phyloP scores from a whole-genome alignment of 2,113 vertebrate genomes.

The Cynopterus brachyotis region DNA sequence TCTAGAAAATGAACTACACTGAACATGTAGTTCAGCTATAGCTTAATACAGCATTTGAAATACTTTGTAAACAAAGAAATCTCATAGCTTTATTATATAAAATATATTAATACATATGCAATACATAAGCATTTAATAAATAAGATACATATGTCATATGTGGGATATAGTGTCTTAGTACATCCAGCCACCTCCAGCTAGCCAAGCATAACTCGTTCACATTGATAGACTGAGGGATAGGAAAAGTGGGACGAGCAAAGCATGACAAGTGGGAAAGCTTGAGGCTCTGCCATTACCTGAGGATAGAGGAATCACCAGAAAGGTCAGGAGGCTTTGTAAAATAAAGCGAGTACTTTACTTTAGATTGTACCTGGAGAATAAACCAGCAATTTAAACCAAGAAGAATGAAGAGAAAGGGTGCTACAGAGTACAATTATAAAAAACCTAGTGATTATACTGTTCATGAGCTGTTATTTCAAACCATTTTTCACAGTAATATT shows the following conservation, averaged over 20 bases:
- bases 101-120: not conserved
- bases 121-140: not conserved
- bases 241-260: not conserved
- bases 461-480: not conserved
- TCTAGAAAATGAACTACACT: not conserved
- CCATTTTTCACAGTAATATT: too few species aligned
- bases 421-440: not conserved
- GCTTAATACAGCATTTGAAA: not conserved
- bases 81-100: not conserved
- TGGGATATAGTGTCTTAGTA: not conserved
- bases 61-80: not conserved
- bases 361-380: not conserved
- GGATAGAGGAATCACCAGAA: too few species aligned
- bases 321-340: not conserved
- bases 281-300: not conserved
- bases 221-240: too few species aligned
- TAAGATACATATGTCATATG: not conserved
- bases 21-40: not conserved
- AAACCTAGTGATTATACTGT: too few species aligned
- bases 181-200: not conserved
- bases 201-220: not conserved
- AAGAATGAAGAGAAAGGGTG: not conserved
- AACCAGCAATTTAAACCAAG: not conserved
- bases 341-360: not conserved
- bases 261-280: not conserved